Conservation (phyloP, 2,888 invertebrate genomes). For the Ariolimax columbianus region DNA sequence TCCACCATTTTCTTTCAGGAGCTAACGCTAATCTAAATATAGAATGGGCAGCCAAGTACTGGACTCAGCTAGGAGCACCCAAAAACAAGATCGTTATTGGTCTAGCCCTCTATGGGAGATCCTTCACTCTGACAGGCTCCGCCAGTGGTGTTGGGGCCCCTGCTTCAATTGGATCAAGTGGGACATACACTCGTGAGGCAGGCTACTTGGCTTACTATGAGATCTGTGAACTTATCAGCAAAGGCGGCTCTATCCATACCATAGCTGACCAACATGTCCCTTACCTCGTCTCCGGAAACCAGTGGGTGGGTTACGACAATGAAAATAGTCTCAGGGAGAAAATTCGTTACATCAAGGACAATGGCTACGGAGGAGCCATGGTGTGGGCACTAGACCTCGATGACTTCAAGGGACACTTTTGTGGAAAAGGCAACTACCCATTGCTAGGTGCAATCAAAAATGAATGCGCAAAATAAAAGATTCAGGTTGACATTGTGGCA, state of each 20-base stretch:
- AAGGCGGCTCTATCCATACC: slow-evolving; percentile 3
- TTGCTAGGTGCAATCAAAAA: slow-evolving; percentile 39
- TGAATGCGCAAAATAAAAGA: slow-evolving; percentile 41
- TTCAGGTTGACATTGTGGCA: slow-evolving; percentile 43
- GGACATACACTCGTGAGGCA: slow-evolving; percentile 65
- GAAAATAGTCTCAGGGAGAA: slow-evolving; percentile 64
- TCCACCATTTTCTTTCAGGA: not conserved
- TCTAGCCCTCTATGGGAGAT: slow-evolving; percentile 69
- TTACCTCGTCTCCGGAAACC: slow-evolving; percentile 80
- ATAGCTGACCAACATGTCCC: slow-evolving; percentile 82
- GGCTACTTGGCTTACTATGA: slow-evolving; percentile 75
- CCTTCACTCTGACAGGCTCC: slow-evolving; percentile 62
- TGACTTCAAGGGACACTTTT: slow-evolving; percentile 47
- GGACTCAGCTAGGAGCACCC: slow-evolving; percentile 67
- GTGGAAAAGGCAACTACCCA: slow-evolving; percentile 38
- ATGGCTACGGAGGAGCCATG: slow-evolving; percentile 59
- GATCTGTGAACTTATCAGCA: slow-evolving; percentile 56
- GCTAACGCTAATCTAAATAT: not conserved
- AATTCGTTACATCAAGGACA: slow-evolving; percentile 61
- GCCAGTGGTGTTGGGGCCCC: slow-evolving; percentile 66
- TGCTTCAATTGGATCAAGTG: slow-evolving; percentile 60
- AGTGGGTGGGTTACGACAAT: slow-evolving; percentile 74
- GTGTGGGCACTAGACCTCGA: slow-evolving; percentile 50
- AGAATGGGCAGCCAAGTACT: slow-evolving; percentile 69
- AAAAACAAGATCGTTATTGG: slow-evolving; percentile 69